Percentiles rank a stretch among this genome's conserved stretches.
phyloP scores from a whole-genome alignment of 2,797 vertebrate genomes.

The Botia almorhae region DNA sequence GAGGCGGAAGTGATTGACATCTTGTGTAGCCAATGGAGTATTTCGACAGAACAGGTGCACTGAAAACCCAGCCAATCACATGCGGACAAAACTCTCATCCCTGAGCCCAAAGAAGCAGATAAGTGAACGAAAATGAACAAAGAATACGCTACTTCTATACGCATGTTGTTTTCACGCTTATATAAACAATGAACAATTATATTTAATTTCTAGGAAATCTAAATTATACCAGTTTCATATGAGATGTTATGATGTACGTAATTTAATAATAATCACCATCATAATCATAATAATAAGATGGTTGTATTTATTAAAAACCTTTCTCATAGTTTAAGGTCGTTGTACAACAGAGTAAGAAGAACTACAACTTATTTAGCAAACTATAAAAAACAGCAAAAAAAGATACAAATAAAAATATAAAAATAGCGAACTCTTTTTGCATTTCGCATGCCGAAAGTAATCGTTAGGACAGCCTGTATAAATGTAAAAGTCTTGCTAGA shows the following conservation, averaged over 20 bases:
- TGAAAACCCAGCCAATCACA: slow-evolving; percentile 35
- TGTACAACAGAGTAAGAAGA: not conserved
- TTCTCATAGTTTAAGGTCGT: no score
- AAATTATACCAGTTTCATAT: not conserved
- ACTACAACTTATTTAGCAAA: no score
- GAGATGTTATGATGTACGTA: not conserved
- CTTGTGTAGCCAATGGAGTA: slow-evolving; percentile 35
- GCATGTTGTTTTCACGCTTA: not conserved
- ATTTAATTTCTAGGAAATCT: not conserved
- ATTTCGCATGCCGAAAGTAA: not conserved
- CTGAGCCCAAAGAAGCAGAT: not conserved
- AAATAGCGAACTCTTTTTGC: not conserved
- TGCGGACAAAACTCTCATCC: not conserved
- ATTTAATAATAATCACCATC: not conserved
- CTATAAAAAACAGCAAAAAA: no score
- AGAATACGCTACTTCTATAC: not conserved
- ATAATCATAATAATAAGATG: not conserved
- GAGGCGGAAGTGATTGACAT: slow-evolving; percentile 18
- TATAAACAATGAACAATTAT: not conserved
- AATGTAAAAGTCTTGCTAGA: not conserved
- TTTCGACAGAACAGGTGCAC: slow-evolving; percentile 47
- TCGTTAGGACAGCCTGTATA: not conserved
- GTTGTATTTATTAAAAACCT: not conserved
- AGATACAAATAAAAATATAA: no score
- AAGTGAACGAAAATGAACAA: not conserved